These are phyloP conservation scores for Pachycephus smyrnensis DNA, from an alignment of 2,888 invertebrate species.

Conservation along the genomic window DNA sequence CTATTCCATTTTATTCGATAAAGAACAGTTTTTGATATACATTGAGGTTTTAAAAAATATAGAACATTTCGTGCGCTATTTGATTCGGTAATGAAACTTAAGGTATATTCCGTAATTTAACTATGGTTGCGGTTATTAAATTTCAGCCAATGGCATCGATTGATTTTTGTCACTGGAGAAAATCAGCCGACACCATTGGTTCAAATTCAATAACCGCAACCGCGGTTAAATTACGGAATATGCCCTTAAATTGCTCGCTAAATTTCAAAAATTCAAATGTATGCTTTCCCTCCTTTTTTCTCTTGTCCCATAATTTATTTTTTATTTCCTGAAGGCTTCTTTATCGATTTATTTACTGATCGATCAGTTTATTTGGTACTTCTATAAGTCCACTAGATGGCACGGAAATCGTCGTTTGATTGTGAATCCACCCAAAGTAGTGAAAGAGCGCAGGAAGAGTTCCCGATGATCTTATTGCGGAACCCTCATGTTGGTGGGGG, in stretches of 20 bases:
- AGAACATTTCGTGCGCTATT: background rate
- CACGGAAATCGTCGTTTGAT: background rate
- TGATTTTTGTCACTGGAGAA: no score
- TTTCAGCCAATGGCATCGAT: no score
- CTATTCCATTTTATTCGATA: background rate
- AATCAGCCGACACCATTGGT: no score
- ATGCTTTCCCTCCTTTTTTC: background rate
- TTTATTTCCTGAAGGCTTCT: background rate
- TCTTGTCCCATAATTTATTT: background rate
- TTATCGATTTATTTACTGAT: background rate
- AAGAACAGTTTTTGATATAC: background rate
- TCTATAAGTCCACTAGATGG: background rate
- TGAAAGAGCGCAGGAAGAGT: slow-evolving; percentile 10
- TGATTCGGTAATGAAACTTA: background rate
- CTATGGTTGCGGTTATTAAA: no score
- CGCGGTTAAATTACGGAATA: no score
- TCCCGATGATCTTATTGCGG: slow-evolving; percentile 18
- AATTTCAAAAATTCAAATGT: background rate
- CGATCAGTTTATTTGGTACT: background rate
- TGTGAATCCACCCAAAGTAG: background rate
- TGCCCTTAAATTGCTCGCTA: background rate
- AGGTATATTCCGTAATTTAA: no score
- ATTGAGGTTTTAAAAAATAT: background rate
- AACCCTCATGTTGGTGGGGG: slow-evolving; percentile 15
- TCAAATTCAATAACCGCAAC: no score